A percentile compares a stretch with the other conserved stretches of the same genome.
Evolutionary conservation across 2,888 invertebrate species (phyloP).

Genomic region (Polietes domitor): DNA sequence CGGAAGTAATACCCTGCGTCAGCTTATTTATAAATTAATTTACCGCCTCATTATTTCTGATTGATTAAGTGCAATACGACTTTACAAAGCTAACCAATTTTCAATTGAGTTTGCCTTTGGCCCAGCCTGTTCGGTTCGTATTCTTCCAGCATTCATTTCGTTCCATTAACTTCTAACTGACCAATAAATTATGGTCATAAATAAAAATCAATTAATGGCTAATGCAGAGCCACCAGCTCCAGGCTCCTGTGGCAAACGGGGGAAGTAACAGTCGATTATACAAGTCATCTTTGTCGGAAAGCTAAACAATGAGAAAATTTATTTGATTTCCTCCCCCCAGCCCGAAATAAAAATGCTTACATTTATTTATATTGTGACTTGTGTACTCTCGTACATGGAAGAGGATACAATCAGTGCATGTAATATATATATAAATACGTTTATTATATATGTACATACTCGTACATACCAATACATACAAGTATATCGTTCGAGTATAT

Average conservation of each 20-base stretch:
- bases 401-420: background rate
- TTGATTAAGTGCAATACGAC: background rate
- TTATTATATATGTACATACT: background rate
- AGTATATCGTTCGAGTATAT: background rate
- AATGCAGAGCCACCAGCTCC: background rate
- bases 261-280: background rate
- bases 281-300: background rate
- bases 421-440: background rate
- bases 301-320: background rate
- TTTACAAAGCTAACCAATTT: background rate
- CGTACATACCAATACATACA: too few relatives aligned
- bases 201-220: slow-evolving; percentile 27
- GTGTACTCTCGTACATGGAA: background rate
- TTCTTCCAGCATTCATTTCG: slow-evolving; percentile 4
- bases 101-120: background rate
- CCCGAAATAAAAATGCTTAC: background rate
- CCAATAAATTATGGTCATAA: slow-evolving; percentile 27
- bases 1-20: too few relatives aligned
- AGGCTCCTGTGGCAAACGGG: too few relatives aligned
- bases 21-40: background rate
- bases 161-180: background rate
- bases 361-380: background rate
- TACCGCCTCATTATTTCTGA: background rate
- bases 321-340: background rate
- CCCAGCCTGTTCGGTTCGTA: background rate